Conservation (phyloP, 2,797 vertebrate species). For the Carduelis carduelis region DNA sequence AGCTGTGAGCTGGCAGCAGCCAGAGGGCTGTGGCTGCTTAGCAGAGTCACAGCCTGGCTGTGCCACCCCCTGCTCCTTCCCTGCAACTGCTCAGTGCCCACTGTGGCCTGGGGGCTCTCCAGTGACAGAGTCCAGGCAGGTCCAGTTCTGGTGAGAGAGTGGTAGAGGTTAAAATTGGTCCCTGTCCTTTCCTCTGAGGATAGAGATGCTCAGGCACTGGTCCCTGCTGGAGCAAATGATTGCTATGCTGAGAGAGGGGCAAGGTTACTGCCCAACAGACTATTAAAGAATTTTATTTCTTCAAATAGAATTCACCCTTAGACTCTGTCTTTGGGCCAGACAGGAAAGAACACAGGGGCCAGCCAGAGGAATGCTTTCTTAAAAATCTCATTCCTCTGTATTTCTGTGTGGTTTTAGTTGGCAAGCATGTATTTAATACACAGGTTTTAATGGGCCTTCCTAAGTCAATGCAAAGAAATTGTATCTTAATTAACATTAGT, state of each 20-base stretch:
- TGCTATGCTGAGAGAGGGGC: background rate
- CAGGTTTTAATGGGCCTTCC: background rate
- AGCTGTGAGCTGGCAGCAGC: background rate
- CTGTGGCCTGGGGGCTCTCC: background rate
- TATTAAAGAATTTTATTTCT: background rate
- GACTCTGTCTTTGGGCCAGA: background rate
- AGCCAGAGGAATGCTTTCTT: background rate
- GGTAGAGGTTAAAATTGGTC: background rate
- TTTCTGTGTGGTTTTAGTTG: background rate
- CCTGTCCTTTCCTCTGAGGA: background rate
- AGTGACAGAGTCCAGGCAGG: background rate
- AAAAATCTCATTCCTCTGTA: background rate
- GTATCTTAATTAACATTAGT: background rate
- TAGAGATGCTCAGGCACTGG: background rate
- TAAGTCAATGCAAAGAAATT: background rate
- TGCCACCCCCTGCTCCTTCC: background rate
- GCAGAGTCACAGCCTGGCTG: background rate
- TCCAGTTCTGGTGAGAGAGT: background rate
- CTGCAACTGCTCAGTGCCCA: background rate
- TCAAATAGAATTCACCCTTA: background rate
- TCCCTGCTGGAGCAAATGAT: background rate
- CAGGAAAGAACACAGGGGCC: background rate
- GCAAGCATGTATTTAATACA: background rate
- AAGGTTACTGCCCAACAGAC: background rate
- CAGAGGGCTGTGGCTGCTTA: background rate